Percentiles rank a stretch among this genome's conserved stretches.
Evolutionary conservation across 2,888 invertebrate genomes (phyloP).

Genomic region (Eupeodes luniger): DNA sequence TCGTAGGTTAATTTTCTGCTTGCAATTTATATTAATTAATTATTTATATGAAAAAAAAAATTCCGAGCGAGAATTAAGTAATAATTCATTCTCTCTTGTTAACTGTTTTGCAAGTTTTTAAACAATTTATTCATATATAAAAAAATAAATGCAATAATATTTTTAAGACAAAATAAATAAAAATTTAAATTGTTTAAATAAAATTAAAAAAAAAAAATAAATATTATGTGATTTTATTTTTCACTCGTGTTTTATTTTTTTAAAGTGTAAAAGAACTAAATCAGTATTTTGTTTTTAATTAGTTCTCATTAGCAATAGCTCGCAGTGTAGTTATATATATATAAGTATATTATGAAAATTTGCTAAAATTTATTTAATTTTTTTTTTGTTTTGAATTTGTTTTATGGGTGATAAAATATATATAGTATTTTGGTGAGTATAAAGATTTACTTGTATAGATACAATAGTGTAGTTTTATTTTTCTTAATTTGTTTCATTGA

Average conservation of each 20-base stretch:
- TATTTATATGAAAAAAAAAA: constrained; percentile 23
- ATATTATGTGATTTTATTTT: constrained; percentile 57
- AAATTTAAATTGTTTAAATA: constrained; percentile 3
- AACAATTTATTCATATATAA: constrained; percentile 34
- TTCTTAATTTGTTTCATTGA: constrained; percentile 37
- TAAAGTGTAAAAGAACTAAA: constrained; percentile 66
- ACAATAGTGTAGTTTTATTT: constrained; percentile 48
- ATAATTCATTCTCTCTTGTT: constrained; percentile 47
- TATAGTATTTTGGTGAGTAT: constrained; percentile 41
- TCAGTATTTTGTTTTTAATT: constrained; percentile 47
- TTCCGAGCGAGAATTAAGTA: constrained; percentile 37
- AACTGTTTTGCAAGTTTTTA: constrained; percentile 72
- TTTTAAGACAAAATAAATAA: constrained; percentile 13
- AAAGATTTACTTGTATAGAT: constrained; percentile 56
- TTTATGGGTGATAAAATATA: constrained; percentile 63
- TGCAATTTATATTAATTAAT: constrained; percentile 1
- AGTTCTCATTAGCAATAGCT: constrained; percentile 71
- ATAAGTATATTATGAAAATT: constrained; percentile 38
- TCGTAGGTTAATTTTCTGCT: constrained; percentile 54
- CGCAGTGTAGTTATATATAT: constrained; percentile 57
- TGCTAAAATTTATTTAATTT: constrained; percentile 51
- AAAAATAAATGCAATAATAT: constrained; percentile 22
- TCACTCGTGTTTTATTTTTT: constrained; percentile 54
- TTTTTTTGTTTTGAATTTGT: constrained; percentile 40
- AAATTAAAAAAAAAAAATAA: constrained; percentile 35